phyloP scores from a whole-genome alignment of 2,113 vertebrate genomes.

The Nansenia antarctica region DNA sequence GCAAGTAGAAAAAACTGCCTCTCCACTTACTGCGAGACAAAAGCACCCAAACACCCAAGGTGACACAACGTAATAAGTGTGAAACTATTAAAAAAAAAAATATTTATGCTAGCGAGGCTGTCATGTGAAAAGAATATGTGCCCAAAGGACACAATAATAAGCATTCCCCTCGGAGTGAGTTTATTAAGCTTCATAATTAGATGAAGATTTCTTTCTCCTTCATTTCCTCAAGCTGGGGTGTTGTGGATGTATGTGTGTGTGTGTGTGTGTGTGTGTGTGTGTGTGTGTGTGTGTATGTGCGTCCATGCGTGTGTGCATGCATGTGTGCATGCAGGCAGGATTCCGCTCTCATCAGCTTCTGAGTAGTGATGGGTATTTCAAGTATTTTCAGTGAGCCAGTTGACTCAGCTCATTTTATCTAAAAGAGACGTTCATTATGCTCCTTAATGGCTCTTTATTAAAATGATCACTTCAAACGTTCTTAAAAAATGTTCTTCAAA shows the following conservation, averaged over 20 bases:
- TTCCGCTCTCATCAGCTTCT: constrained; percentile 28
- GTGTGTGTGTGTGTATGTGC: neutral
- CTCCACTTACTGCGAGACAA: constrained; percentile 1
- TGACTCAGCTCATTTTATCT: too few relatives aligned
- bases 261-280: neutral
- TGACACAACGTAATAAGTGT: constrained; percentile 48
- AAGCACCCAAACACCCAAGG: constrained; percentile 25
- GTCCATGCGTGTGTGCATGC: neutral
- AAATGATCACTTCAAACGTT: too few relatives aligned
- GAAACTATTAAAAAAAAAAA: constrained; percentile 44
- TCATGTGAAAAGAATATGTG: constrained; percentile 54
- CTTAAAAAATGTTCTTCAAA: too few relatives aligned
- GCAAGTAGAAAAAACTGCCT: constrained; percentile 2
- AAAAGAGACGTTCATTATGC: too few relatives aligned
- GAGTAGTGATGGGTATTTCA: too few relatives aligned
- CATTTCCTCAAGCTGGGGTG: constrained; percentile 44
- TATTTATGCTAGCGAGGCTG: constrained; percentile 32
- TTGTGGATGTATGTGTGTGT: too few relatives aligned
- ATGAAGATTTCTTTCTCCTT: constrained; percentile 54
- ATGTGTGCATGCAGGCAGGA: constrained; percentile 12
- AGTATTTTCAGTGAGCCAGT: too few relatives aligned
- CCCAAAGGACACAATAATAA: constrained; percentile 39
- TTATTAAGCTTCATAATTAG: constrained; percentile 62
- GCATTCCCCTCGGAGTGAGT: constrained; percentile 41
- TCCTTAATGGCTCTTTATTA: too few relatives aligned